Evolutionary conservation across 2,888 invertebrate genomes (phyloP), one percentile per base, ranked within the genome.

Genomic region (Bhutanitis thaidina): DNA sequence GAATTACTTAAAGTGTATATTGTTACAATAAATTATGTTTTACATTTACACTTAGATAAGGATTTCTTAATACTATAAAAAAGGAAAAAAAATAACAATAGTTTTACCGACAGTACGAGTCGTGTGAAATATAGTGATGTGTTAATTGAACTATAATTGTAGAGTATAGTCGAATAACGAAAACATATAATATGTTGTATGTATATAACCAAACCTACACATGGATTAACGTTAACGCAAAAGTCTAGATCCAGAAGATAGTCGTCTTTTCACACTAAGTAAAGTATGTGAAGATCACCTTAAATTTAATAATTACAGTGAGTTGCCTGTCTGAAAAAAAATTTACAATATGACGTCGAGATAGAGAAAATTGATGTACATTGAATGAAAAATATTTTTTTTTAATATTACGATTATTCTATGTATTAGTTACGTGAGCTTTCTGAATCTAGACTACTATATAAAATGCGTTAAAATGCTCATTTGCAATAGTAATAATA

Each of bases 11-110:
- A 69, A 68, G 69, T 80, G 77, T 86, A 84, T 80, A 81, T 79
- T 70, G 75, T 77, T 83, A 86, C 75, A 88, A 88, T 88, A 88
- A 88, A 86, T 88, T 86, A 87, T 81, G 80, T 81, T 81, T 82
- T 81, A 80, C 74, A 81, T 82, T 80, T 84, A 86, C 77, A 82
- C 67, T 74, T 77, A 65, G 55, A 59, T 63, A 80, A 71, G 70
- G 70, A 72, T 74, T 72, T 69, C 81, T 82, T 85, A 85, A 59
- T 60, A 65, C 81, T 87, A 87, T 70, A 62, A 65, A 77, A 79
- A 77, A 71, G 72, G 38, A 38, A 44, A 38, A 44, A 73, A 77
- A 69, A 71, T 72, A 72, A 72, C 75, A 81, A 77, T 60, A 65
- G 60, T 58, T 59, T 59, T 44, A 55, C 54, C 62, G 64, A 62